These are phyloP conservation scores for Dascillus cervinus DNA, from an alignment of 2,888 invertebrate genomes.

Conservation along the genomic window DNA sequence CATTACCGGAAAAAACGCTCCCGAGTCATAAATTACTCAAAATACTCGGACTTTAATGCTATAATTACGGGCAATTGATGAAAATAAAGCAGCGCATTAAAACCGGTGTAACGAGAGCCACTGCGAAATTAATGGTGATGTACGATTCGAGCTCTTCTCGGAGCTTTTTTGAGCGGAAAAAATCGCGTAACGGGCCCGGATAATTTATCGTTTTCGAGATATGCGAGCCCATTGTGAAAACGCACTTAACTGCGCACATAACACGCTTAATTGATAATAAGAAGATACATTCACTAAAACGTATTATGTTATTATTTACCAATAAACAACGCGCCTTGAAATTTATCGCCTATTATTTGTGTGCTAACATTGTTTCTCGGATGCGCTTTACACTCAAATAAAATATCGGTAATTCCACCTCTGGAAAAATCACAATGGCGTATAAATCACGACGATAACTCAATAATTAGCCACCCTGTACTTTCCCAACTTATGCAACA, in stretches of 20 bases:
- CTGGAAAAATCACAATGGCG: conserved; percentile 4
- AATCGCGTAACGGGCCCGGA: too few relatives aligned
- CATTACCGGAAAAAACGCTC: too few relatives aligned
- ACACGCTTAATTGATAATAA: too few relatives aligned
- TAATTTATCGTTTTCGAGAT: too few relatives aligned
- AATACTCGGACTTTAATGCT: conserved; percentile 22
- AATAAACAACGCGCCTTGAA: conserved; percentile 6
- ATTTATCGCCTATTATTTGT: conserved; percentile 8
- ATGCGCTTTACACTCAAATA: conserved; percentile 7
- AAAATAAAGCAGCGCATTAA: conserved; percentile 19
- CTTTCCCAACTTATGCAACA: too few relatives aligned
- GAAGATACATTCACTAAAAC: conserved; percentile 4
- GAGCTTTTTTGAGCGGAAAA: too few relatives aligned
- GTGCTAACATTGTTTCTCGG: conserved; percentile 9
- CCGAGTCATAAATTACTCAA: conserved; percentile 15
- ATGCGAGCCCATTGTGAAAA: too few relatives aligned
- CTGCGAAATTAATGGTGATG: conserved; percentile 9
- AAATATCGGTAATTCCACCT: conserved; percentile 7
- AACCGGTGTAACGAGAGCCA: conserved; percentile 8
- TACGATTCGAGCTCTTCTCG: too few relatives aligned
- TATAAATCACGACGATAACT: conserved; percentile 8
- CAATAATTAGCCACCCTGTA: too few relatives aligned
- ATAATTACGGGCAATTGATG: conserved; percentile 27
- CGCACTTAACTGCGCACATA: too few relatives aligned
- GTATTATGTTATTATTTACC: conserved; percentile 5